These are phyloP conservation scores for Limenitis camilla DNA, from an alignment of 2,888 invertebrate genomes.

Conservation along the genomic window DNA sequence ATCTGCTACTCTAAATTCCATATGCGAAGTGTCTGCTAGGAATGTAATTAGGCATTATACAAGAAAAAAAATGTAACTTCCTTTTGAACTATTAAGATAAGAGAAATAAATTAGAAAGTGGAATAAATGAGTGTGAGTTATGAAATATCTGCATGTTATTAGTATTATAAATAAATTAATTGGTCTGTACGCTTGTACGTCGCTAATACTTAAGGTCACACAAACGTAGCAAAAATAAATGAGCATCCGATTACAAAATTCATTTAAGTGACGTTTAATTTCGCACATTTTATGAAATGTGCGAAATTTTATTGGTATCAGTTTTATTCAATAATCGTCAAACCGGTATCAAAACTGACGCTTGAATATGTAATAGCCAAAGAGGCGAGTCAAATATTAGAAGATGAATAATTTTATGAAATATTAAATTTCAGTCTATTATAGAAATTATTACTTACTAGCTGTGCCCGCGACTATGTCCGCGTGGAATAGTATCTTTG, in stretches of 20 bases:
- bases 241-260: constrained; percentile 12
- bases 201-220: constrained; percentile 5
- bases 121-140: constrained; percentile 1
- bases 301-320: too few relatives aligned
- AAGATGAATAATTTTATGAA: too few relatives aligned
- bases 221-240: constrained; percentile 4
- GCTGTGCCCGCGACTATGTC: too few relatives aligned
- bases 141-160: constrained; percentile 8
- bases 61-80: constrained; percentile 1
- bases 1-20: neutral
- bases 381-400: too few relatives aligned
- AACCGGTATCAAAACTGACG: too few relatives aligned
- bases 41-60: constrained; percentile 1
- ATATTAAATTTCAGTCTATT: too few relatives aligned
- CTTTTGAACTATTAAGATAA: constrained; percentile 6
- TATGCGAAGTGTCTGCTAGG: neutral
- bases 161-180: constrained; percentile 10
- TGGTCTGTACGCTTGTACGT: constrained; percentile 5
- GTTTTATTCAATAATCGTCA: too few relatives aligned
- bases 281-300: constrained; percentile 1
- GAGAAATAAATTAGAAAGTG: constrained; percentile 13
- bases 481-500: too few relatives aligned
- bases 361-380: too few relatives aligned
- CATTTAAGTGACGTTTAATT: constrained; percentile 4
- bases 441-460: too few relatives aligned